These are phyloP conservation scores for Andrena camellia DNA, from an alignment of 2,888 invertebrate species.

Conservation along the genomic window DNA sequence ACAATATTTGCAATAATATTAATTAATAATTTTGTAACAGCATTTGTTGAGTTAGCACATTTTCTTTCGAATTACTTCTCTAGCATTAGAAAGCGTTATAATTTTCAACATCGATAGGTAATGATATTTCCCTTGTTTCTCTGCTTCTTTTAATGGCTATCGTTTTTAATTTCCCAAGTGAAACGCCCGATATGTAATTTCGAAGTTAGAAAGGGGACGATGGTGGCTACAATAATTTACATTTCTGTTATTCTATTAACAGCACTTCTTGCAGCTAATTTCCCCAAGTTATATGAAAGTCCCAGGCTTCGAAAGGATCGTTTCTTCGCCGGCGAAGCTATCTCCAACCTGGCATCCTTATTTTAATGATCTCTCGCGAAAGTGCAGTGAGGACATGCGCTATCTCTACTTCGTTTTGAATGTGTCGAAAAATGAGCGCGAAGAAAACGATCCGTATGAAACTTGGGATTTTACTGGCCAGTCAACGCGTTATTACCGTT, in stretches of 20 bases:
- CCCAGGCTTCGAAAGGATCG: constrained; percentile 44
- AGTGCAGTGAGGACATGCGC: constrained; percentile 12
- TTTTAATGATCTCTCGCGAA: constrained; percentile 32
- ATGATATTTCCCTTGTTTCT: no score
- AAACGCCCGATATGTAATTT: no score
- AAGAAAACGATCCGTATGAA: constrained; percentile 22
- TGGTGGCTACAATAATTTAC: background rate
- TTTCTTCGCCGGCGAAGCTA: constrained; percentile 14
- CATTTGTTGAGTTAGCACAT: no score
- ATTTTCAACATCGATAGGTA: background rate
- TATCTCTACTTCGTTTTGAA: constrained; percentile 31
- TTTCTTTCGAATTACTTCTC: background rate
- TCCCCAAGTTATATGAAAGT: constrained; percentile 65
- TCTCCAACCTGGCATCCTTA: constrained; percentile 25
- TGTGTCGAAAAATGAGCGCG: constrained; percentile 18
- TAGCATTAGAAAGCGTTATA: background rate
- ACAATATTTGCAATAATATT: no score
- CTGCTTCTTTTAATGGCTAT: no score
- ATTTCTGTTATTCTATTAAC: constrained; percentile 53
- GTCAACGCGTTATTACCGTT: constrained; percentile 41
- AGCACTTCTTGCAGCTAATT: constrained; percentile 63
- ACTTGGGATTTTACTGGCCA: constrained; percentile 41
- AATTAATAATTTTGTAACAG: no score
- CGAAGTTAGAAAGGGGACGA: no score
- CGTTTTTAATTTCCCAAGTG: no score